Evolutionary conservation across 2,113 vertebrate species (phyloP), one percentile per base, ranked within the genome.

Genomic region (Hydrolagus affinis): DNA sequence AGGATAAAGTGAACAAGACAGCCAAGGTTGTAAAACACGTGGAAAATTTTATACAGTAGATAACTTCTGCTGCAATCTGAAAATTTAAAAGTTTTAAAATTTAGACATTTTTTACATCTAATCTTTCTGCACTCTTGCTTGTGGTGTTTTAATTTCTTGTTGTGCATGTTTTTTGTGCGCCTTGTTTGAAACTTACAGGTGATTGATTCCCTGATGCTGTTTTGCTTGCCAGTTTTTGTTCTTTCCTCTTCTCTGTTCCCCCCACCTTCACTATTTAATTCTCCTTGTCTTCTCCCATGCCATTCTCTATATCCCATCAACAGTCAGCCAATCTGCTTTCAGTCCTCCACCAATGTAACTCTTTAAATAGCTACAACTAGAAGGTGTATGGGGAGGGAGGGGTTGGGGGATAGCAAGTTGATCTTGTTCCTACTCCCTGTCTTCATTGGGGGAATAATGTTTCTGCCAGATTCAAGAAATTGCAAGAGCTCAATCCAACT

Each of bases 1-100:
- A 98, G 95, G 96, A 96, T 91, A 99, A 95, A 96, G 95, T 98
- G 96, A 94, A 94, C 98, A 98, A 96, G 96, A 96, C 93, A 89
- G 94, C 94, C 94, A 98, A 99, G 98, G 98, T 99, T 97, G 96
- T 98, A 95, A 95, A 92, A 90, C 90, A 91, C 89, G 90, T 93
- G 91, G 93, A 94, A 93, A 91, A 80, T 95, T 90, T 91, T 71
- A 93, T 92, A 90, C 93, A 92, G 90, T 95, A 94, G 94, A 94
- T 89, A 90, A 90, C 94, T 93, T 94, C 96, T 94, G 94, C 95
- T 94, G 93, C 94, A 93, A 89, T 25, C 91, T 90, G 92, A 83
- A 83, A 83, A 83, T 66, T 15, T 6, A 66, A 83, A 83, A 66
- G 19, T 66, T 62, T 83, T 83, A 66, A 83, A 68, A 83, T 83